A percentile compares a stretch with the other conserved stretches of the same genome.
Conservation (phyloP, 2,888 invertebrate genomes). For the Villa cingulata region DNA sequence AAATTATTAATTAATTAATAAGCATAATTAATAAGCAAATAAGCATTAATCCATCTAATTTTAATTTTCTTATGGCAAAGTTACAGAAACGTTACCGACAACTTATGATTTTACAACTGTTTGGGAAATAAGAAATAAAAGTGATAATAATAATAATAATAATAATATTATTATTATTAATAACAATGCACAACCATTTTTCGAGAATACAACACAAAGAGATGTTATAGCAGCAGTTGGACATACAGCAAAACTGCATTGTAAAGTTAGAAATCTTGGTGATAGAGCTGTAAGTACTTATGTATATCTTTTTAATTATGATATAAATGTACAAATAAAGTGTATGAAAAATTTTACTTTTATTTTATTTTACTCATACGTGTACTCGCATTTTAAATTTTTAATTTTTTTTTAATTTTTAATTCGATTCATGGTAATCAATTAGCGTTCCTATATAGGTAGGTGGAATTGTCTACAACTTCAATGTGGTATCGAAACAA, state of each 20-base stretch:
- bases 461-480: too few relatives aligned
- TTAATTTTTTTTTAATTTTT: background rate
- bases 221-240: constrained; percentile 75
- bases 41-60: too few relatives aligned
- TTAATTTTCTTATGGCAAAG: background rate
- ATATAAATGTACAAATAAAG: too few relatives aligned
- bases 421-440: too few relatives aligned
- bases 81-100: constrained; percentile 12
- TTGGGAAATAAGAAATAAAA: constrained; percentile 10
- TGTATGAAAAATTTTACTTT: too few relatives aligned
- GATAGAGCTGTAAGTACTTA: constrained; percentile 61
- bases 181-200: constrained; percentile 65
- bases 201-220: constrained; percentile 69
- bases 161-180: too few relatives aligned
- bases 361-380: too few relatives aligned
- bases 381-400: background rate
- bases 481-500: too few relatives aligned
- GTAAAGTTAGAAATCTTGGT: constrained; percentile 68
- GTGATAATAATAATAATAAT: too few relatives aligned
- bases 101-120: constrained; percentile 12
- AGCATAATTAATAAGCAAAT: too few relatives aligned
- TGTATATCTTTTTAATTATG: background rate
- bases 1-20: too few relatives aligned
- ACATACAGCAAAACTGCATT: constrained; percentile 71
- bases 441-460: too few relatives aligned